A percentile compares a stretch with the other conserved stretches of the same genome.
Conservation (phyloP, 2,888 invertebrate species). For the Drosophila tanythrix region DNA sequence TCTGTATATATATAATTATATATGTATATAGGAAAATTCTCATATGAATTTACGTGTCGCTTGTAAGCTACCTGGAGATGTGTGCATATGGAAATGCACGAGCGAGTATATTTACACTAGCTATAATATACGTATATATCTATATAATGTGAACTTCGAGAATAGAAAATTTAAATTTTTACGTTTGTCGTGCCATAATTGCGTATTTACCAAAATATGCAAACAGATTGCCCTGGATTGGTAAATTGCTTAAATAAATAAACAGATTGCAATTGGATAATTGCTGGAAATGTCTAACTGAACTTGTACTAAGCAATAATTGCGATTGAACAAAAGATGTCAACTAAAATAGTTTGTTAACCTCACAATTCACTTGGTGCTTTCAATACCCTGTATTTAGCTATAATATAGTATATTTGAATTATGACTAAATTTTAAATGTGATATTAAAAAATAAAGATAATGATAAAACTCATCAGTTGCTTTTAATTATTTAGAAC, state of each 20-base stretch:
- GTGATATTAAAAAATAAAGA: not conserved
- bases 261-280: not conserved
- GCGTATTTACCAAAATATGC: conserved; percentile 17
- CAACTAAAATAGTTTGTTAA: conserved; percentile 19
- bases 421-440: not conserved
- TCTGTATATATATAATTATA: not conserved
- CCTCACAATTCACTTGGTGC: conserved; percentile 7
- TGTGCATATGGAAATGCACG: conserved; percentile 46
- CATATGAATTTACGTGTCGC: conserved; percentile 30
- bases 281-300: not conserved
- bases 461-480: not conserved
- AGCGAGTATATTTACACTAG: conserved; percentile 8
- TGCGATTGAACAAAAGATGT: not conserved
- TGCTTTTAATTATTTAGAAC: not conserved
- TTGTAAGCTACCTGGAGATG: conserved; percentile 29
- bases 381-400: not conserved
- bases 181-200: conserved; percentile 10
- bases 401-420: not conserved
- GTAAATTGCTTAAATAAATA: conserved; percentile 17
- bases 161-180: conserved; percentile 25
- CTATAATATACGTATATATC: not conserved
- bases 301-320: not conserved
- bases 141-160: not conserved
- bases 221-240: conserved; percentile 19
- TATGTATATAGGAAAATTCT: conserved; percentile 35